Evolutionary conservation across 2,113 vertebrate genomes (phyloP), one percentile per base, ranked within the genome.

Genomic region (Lates calcarifer): DNA sequence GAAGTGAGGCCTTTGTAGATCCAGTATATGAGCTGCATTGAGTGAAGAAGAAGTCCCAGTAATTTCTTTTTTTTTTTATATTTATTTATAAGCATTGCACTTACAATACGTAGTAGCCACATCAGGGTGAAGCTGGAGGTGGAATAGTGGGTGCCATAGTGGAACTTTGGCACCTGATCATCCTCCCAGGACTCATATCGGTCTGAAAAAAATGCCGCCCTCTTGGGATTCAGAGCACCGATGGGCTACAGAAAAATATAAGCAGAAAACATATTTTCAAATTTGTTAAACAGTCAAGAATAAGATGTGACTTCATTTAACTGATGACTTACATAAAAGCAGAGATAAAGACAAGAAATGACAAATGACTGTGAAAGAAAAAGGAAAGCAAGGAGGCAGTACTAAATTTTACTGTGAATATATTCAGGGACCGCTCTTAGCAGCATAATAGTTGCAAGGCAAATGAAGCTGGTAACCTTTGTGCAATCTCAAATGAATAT

Each of bases 121-220:
- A 95, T 97, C 82, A 97, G 95, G 60, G 97, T 96, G 93, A 99
- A 99, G 90, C 96, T 97, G 92, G 98, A 96, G 29, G 98, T 99
- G 79, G 98, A 99, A 87, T 99, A 99, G 93, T 99, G 98, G 73
- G 98, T 99, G 65, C 98, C 98, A 4, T 99, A 99, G 94, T 99
- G 98, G 92, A 99, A 99, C 81, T 98, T 98, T 0, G 98, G 98
- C 87, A 99, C 97, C 81, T 99, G 97, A 3, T 99, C 97, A 9
- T 99, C 98, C 91, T 99, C 98, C 98, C 98, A 99, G 1, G 97
- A 96, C 75, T 99, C 97, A 0, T 95, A 97, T 65, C 98, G 96
- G 72, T 99, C 98, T 0, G 96, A 95, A 85, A 99, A 99, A 94
- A 98, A 98, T 0, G 97, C 97, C 22, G 97, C 98, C 90, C 98